Evolutionary conservation across 1,140 invertebrate genomes (phyloP), one percentile per base, ranked within the genome.

Genomic region (Probaryconus sp.): DNA sequence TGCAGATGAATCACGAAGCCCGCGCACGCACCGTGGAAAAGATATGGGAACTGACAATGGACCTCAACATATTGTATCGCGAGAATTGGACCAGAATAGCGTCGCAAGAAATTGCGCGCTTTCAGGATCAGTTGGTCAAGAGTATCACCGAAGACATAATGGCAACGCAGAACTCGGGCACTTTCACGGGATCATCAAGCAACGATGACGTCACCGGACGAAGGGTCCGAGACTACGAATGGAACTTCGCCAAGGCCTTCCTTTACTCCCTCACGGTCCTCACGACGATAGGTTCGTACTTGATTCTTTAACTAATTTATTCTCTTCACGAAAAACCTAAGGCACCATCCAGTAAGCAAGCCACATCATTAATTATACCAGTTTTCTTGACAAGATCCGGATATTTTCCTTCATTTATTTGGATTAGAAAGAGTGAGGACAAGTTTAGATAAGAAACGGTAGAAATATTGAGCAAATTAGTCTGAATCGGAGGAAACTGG

Each of bases 231-330:
- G 81, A 92, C 17, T 92, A 92, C 81, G 93, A 96, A 79, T 99
- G 96, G 96, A 96, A 94, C 78, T 96, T 98, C 81, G 94, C 96
- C 14, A 94, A 95, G 82, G 95, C 96, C 9, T 98, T 98, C 86
- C 91, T 98, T 13, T 99, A 98, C 88, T 98, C 96, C 9, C 90
- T 99, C 45, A 98, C 97, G 11, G 95, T 98, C 38, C 92, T 98
- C 26, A 98, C 97, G 2, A 98, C 97, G 60, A 98, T 98, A 83
- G 97, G 97, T 98, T 89, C 93, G 93, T 92, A 31, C 47, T 60
- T 40, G 10, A 26, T 17, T 13, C 21, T 56, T 28, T 31, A 42
- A 17, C 10, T 9, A 26, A 74, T 68, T 68, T 43, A 68, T 68
- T 50, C 64, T 58, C 37, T 60, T 21, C 43, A 26, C 24, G 21